Base-by-base conservation (phyloP, 2,888 invertebrate species). In the Apamea monoglypha region DNA sequence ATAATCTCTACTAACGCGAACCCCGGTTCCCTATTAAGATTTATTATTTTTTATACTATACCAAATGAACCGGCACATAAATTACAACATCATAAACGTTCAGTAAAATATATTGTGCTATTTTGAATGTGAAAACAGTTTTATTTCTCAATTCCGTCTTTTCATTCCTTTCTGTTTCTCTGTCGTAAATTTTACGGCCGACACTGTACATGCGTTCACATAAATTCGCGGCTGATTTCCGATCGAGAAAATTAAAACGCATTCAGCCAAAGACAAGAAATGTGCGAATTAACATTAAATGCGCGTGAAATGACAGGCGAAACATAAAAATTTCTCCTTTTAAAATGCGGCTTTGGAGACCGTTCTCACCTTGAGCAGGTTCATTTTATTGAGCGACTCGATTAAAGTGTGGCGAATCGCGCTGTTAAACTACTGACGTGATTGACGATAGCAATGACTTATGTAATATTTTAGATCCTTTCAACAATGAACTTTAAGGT, bases 401-500 rank as follows among this genome's bases (percentile, higher is more conserved):
- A 95, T 95, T 95, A 94, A 94, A 94, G 92, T 95, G 95, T 96
- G 92, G 94, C 94, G 94, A 96, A 96, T 96, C 94, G 93, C 91
- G 91, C 92, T 94, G 95, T 95, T 95, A 94, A 94, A 96, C 95
- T 94, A 93, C 94, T 90, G 90, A 92, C 90, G 88, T 83, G 79
- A 83, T 80, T 77, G 76, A 90, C 76, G 80, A 80, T 74, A 71
- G 74, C 50, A 91, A 76, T 70, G 88, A 80, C 87, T 80, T 89
- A 92, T 84, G 87, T 79, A 80, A 85, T 84, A 40, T 66, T 78
- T 36, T 40, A 3, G 0, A 64, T 72, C 14, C 76, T 75, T 53
- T 47, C 76, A 59, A 92, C 81, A 90, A 71, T 81, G 68, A 83
- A 84, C 94, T 92, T 89, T 92, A 92, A 53, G 0, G 0, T 29